Conservation (phyloP, 2,797 vertebrate species). For the Anomalospiza imberbis region DNA sequence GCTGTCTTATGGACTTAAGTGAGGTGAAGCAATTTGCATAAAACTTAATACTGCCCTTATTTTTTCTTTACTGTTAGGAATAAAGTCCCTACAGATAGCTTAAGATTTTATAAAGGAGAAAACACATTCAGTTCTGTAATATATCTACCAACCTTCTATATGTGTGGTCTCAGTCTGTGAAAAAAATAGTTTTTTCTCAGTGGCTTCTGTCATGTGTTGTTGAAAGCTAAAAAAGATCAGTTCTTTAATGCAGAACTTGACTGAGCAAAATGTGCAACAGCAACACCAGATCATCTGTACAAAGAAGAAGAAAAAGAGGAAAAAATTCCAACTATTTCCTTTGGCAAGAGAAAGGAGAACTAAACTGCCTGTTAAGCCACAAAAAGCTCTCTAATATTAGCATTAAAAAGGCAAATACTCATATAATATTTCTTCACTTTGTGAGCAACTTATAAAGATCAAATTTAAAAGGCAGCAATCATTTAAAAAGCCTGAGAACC, state of each 20-base stretch:
- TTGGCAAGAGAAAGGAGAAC: slow-evolving; percentile 3
- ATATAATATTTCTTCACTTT: not conserved
- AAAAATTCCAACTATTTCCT: not conserved
- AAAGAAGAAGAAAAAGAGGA: not conserved
- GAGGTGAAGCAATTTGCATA: not conserved
- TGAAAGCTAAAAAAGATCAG: not conserved
- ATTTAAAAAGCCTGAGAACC: not conserved
- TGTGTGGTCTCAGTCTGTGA: not conserved
- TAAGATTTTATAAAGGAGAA: not conserved
- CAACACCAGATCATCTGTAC: not conserved
- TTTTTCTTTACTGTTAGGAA: not conserved
- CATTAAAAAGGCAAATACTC: not conserved
- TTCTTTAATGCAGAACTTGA: not conserved
- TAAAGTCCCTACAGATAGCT: not conserved
- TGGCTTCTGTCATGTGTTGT: not conserved
- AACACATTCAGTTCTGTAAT: not conserved
- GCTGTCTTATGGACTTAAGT: not conserved
- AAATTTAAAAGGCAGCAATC: not conserved
- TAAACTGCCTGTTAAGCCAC: not conserved
- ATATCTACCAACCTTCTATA: not conserved
- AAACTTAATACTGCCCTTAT: not conserved
- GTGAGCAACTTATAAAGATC: not conserved
- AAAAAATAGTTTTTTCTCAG: not conserved
- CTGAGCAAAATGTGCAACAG: not conserved
- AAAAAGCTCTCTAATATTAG: not conserved